Base-by-base conservation (phyloP, 1,140 invertebrate genomes). In the Scaptomyza graminum region DNA sequence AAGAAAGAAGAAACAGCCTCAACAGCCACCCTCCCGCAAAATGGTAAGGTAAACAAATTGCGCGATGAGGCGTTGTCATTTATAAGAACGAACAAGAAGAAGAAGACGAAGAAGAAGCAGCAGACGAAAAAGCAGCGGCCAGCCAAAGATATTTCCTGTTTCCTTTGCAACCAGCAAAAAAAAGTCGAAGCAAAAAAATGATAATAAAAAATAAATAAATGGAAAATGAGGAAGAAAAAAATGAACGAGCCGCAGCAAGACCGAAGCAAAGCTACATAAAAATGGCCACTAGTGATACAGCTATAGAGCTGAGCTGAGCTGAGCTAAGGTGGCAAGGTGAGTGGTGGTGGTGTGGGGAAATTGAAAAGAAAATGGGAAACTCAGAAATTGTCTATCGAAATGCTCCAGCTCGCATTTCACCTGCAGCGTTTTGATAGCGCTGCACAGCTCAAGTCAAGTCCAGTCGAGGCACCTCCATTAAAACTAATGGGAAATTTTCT, bases 11-110 rank as follows among this genome's bases (percentile, higher is more conserved):
- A 55, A 22, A 15, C 46, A 37, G 39, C n/a, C n/a, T n/a, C n/a
- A n/a, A n/a, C 43, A 39, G 41, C 11, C 60, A 18, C 51, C 31
- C 37, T 18, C 37, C 43, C 34, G 9, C 50, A 37, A 65, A 76
- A 79, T 79, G 67, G 67, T 75, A 90, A 90, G 87, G 88, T 90
- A 90, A 88, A 90, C 88, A 88, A 90, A 90, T 90, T 90, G 87
- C 87, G 88, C 88, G 88, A 88, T 90, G 87, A 90, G 82, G 79
- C 87, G 79, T 88, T 90, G 88, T 90, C 87, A 90, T 90, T 88
- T 90, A 83, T 88, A 90, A 78, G 62, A 13, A 46, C 25, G 8
- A 15, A 12, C 12, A 25, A n/a, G 15, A 15, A 28, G 13, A 43
- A 31, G 50, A 9, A 37, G 37, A 63, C 13, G 51, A 51, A 31